Base-by-base conservation (phyloP, 2,113 vertebrate genomes). In the Chloropsis cyanopogon region DNA sequence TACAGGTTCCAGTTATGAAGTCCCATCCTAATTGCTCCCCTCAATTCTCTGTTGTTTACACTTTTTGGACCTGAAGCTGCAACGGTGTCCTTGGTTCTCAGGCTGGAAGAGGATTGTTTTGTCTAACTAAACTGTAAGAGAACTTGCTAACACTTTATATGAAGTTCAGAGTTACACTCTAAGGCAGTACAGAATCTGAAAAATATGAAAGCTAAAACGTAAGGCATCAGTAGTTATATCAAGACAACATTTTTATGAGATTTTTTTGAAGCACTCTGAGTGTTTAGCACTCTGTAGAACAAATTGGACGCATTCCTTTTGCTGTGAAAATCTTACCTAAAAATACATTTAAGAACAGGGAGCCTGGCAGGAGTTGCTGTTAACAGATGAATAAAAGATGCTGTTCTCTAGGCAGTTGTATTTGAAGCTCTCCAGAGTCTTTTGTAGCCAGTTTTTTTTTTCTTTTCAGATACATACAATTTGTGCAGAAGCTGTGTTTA, bases 351-450 rank as follows among this genome's bases (percentile, higher is more conserved):
- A 75, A 76, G 69, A 54, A 33, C 11, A 46, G 41, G 76, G 46
- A 92, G 11, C 39, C 31, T 92, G 84, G 64, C 72, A 80, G 79
- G 68, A 78, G 69, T 44, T 75, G 86, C n/a, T 82, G n/a, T 90
- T 86, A 95, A 72, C 17, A 94, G 89, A 78, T 83, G 39, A 86
- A 69, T 81, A 72, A 61, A 69, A 92, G 81, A 56, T 59, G 10
- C 52, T 64, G 11, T 70, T 96, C 53, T 95, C 15, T 21, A 88
- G 63, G 56, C 63, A 37, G 39, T 66, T 90, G 49, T 56, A 52
- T 90, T 87, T 83, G 63, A 90, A 88, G 63, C 8, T 61, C 33
- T 92, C n/a, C 56, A 92, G 21, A 69, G 57, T 52, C 26, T 66
- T 82, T 29, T 39, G 26, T 78, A 78, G 85, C 20, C 37, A 63